phyloP scores from a whole-genome alignment of 2,113 vertebrate species.

The Eclectus roratus region DNA sequence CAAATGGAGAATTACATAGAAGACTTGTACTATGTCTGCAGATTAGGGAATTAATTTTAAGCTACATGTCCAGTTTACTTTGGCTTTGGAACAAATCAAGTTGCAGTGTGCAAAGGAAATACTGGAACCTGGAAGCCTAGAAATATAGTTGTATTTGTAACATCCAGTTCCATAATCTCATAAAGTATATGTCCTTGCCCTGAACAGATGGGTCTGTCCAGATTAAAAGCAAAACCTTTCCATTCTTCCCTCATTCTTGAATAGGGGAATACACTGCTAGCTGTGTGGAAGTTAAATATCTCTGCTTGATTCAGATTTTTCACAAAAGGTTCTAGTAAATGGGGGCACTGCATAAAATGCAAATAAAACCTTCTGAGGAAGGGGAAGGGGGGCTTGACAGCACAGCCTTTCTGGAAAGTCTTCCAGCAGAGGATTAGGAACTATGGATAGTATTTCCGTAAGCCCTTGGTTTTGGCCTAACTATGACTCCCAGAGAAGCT shows the following conservation, averaged over 20 bases:
- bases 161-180: neutral
- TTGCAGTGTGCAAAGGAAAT: neutral
- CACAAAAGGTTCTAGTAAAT: neutral
- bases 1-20: neutral
- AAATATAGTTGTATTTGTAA: neutral
- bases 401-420: neutral
- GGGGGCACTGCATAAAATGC: neutral
- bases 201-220: neutral
- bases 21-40: neutral
- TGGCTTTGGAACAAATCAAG: neutral
- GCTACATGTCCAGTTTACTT: neutral
- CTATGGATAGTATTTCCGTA: slow-evolving; percentile 46
- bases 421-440: slow-evolving; percentile 44
- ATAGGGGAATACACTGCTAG: neutral
- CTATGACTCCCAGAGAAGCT: slow-evolving; percentile 40
- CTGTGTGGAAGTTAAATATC: neutral
- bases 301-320: neutral
- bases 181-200: neutral
- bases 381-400: neutral
- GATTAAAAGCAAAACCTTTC: neutral
- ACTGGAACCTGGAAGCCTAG: neutral
- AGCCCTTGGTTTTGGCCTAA: slow-evolving; percentile 38
- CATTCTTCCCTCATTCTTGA: neutral
- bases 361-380: neutral
- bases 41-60: neutral